Evolutionary conservation across 2,797 vertebrate species (phyloP), one percentile per base, ranked within the genome.

Genomic region (Etheostoma perlongum): DNA sequence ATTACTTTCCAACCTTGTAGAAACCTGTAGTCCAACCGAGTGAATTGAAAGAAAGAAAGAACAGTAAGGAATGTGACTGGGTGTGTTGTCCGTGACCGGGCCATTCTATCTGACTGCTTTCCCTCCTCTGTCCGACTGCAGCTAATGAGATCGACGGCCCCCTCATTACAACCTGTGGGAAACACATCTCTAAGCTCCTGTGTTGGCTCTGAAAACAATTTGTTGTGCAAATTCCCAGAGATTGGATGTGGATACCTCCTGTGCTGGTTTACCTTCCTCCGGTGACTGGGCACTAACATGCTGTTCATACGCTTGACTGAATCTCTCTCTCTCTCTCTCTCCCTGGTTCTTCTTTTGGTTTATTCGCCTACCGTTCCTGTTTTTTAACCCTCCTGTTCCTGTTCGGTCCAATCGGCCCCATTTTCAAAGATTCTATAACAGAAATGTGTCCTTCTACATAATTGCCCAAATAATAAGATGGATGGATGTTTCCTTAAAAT

Each of bases 81-180:
- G 59, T 62, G 23, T 61, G 63, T 76, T 21, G 70, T 52, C 55
- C 9, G 30, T 85, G 85, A 86, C 76, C 78, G 5, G 4, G 57
- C 36, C 57, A 33, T 83, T 88, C 80, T 83, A 15, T 83, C 16
- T 74, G 74, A 82, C 85, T 68, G 82, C 86, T 67, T 66, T 73
- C 51, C 58, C 61, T 74, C 69, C 69, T 87, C 81, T 60, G 68
- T 67, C 72, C 27, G 18, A 52, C 72, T 73, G 82, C 68, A 52
- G 66, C 74, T 86, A 84, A 90, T 86, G 86, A 85, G 77, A 81
- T 54, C 30, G 87, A 89, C 73, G 55, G 77, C 74, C 82, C 81
- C 65, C 78, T 72, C 70, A 44, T 74, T 59, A 73, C 82, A 79
- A 80, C 64, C 69, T 86, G 89, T 90, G 84, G 89, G 86, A 91